Percentiles rank a stretch among this genome's conserved stretches.
phyloP scores from a whole-genome alignment of 1,140 invertebrate genomes.

The Brachionus plicatilis region DNA sequence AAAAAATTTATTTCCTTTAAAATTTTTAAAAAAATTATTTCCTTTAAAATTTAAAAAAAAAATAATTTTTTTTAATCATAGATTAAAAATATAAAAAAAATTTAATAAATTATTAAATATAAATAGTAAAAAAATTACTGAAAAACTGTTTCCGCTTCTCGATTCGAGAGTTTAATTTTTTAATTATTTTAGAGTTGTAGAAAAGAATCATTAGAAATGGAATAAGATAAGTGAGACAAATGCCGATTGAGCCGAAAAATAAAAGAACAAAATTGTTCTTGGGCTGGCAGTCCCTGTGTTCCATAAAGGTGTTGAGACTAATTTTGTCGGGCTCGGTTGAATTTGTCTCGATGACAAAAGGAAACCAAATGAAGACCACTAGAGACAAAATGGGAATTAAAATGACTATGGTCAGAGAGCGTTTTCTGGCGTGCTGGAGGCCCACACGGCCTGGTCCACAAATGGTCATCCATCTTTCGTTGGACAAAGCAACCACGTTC shows the following conservation, averaged over 20 bases:
- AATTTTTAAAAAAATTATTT: too few species aligned
- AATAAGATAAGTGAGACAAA: slow-evolving; percentile 20
- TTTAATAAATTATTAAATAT: not conserved
- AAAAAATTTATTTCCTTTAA: too few species aligned
- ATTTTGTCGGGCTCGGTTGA: not conserved
- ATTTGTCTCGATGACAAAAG: slow-evolving; percentile 9
- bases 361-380: slow-evolving; percentile 23
- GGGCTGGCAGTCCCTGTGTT: not conserved
- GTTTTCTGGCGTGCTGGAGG: not conserved
- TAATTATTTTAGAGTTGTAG: slow-evolving; percentile 15
- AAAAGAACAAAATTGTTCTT: slow-evolving; percentile 1
- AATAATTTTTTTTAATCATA: too few species aligned
- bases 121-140: slow-evolving; percentile 5
- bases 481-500: slow-evolving; percentile 27
- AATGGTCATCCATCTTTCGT: slow-evolving; percentile 25
- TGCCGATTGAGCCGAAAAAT: slow-evolving; percentile 9
- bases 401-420: not conserved
- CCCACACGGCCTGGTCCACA: not conserved
- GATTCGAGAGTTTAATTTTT: slow-evolving; percentile 9
- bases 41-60: too few species aligned
- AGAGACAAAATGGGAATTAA: slow-evolving; percentile 7
- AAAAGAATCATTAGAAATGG: slow-evolving; percentile 36
- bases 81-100: too few species aligned
- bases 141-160: slow-evolving; percentile 27
- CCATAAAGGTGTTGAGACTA: not conserved